Evolutionary conservation across 2,113 vertebrate genomes (phyloP).

Genomic region (Lipophrys pholis): DNA sequence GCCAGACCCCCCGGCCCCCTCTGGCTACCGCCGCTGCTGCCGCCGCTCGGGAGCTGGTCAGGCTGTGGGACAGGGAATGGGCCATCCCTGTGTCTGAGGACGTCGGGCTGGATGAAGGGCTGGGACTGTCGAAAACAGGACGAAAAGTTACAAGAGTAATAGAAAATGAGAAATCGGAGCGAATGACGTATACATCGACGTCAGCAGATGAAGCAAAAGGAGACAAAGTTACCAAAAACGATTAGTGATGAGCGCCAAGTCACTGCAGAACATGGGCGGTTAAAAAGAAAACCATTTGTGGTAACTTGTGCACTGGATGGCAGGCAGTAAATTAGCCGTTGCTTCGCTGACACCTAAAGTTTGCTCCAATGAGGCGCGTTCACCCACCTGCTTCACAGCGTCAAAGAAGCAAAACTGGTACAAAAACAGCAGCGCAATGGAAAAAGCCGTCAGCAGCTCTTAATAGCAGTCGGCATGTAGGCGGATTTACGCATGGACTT

Average conservation of each 20-base stretch:
- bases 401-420: conserved; percentile 20
- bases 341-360: conserved; percentile 14
- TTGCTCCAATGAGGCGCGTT: neutral
- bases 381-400: neutral
- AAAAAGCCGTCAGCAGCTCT: conserved; percentile 36
- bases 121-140: conserved; percentile 44
- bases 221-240: conserved; percentile 48
- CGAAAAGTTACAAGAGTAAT: neutral
- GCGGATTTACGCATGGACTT: conserved; percentile 9
- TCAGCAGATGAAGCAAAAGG: conserved; percentile 15
- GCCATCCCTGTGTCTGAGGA: conserved; percentile 44
- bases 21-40: conserved; percentile 72
- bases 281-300: conserved; percentile 41
- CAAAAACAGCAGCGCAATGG: conserved; percentile 18
- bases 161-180: neutral
- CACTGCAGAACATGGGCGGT: neutral
- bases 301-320: conserved; percentile 37
- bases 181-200: neutral
- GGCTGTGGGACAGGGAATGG: conserved; percentile 54
- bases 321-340: conserved; percentile 24
- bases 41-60: conserved; percentile 48
- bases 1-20: conserved; percentile 82
- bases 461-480: conserved; percentile 26
- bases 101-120: conserved; percentile 56
- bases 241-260: neutral